Evolutionary conservation across 2,797 vertebrate genomes (phyloP), one percentile per base, ranked within the genome.

Genomic region (Sebastes glaucus): DNA sequence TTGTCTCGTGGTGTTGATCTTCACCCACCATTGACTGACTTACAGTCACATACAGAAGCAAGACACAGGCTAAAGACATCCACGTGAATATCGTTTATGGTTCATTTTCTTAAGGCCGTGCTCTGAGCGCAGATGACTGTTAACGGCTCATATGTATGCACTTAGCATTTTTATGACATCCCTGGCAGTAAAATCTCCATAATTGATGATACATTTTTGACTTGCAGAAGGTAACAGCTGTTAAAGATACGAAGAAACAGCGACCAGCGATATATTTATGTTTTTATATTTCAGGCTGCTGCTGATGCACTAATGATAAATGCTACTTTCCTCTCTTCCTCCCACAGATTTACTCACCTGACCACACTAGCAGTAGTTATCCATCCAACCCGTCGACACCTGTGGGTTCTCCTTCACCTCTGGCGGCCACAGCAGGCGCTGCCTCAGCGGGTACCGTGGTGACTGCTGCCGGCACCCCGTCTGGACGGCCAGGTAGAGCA

Each of bases 351-450:
- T 99, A 99, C 96, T 99, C 98, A 89, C 99, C 99, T 92, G 98
- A 99, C 94, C 99, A 99, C 92, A 99, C 98, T 83, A 99, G 97
- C 96, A 99, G 97, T 94, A 99, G 99, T 95, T 99, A 99, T 90
- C 98, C 99, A 81, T 99, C 98, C n/a, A 99, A 99, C 95, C 97
- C 98, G 3, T 99, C 99, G 69, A 99, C 98, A 87, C 99, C 98
- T 28, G 97, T 97, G 93, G 98, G 97, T 87, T 99, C 99, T 68
- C 99, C 98, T 52, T 99, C 98, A 57, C 98, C 98, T 91, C 96
- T 99, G 88, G 96, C 97, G 85, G 97, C 97, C 96, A 96, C 88
- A 92, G 93, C 95, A 30, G 94, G 95, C 5, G 83, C 94, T 49
- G 88, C 84, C 77, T 93, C 95, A 74, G 91, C 95, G 65, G 94